Percentiles rank a stretch among this genome's conserved stretches.
These are phyloP conservation scores for Meliscaeva auricollis DNA, from an alignment of 2,888 invertebrate genomes.

Conservation along the genomic window DNA sequence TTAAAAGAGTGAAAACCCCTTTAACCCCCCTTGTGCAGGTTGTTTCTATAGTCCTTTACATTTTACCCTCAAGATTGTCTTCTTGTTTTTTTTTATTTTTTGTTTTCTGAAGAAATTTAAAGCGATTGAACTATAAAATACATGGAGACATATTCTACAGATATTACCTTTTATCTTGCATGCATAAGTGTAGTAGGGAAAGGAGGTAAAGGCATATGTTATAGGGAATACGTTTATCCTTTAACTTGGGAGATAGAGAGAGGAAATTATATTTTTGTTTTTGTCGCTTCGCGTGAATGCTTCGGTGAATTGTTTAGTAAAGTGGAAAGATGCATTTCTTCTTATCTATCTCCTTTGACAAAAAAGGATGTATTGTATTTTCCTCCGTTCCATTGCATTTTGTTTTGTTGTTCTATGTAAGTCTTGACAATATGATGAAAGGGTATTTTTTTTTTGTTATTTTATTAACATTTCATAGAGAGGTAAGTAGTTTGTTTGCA, in stretches of 20 bases:
- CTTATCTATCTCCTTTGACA: conserved; percentile 54
- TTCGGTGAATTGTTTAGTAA: conserved; percentile 67
- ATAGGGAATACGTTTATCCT: conserved; percentile 33
- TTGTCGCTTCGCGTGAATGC: conserved; percentile 67
- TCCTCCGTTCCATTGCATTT: conserved; percentile 41
- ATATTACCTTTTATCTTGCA: conserved; percentile 60
- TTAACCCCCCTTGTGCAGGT: conserved; percentile 48
- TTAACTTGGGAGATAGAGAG: neutral
- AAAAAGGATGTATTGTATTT: conserved; percentile 50
- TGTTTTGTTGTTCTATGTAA: conserved; percentile 30
- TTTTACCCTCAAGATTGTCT: neutral
- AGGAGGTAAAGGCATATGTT: conserved; percentile 8
- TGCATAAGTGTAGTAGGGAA: neutral
- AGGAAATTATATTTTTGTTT: conserved; percentile 60
- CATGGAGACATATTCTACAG: conserved; percentile 43
- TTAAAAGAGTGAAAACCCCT: conserved; percentile 42
- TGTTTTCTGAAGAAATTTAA: conserved; percentile 21
- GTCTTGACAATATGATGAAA: conserved; percentile 52
- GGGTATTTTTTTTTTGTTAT: conserved; percentile 60
- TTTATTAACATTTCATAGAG: conserved; percentile 35
- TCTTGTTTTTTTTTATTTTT: neutral
- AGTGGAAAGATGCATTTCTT: conserved; percentile 63
- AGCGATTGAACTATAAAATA: conserved; percentile 62
- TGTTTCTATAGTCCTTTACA: neutral
- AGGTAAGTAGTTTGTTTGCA: conserved; percentile 57